Conservation (phyloP, 1,140 invertebrate species). For the Choristoneura fumiferana region DNA sequence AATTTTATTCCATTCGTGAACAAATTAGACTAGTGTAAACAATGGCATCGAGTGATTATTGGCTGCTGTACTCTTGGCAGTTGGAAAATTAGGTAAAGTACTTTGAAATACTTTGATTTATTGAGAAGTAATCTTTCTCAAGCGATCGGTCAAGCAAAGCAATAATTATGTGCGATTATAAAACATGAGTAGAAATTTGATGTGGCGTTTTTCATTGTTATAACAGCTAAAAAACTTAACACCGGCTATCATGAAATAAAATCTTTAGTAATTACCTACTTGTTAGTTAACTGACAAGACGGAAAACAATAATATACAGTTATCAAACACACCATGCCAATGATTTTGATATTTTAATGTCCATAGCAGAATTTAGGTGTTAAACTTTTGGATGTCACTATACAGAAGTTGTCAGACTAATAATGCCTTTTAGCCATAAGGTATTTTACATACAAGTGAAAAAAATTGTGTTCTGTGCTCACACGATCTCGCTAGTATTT, state of each 20-base stretch:
- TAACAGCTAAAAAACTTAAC: no score
- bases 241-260: neutral
- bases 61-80: no score
- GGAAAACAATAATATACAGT: slow-evolving; percentile 22
- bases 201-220: neutral
- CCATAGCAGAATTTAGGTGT: slow-evolving; percentile 38
- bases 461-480: slow-evolving; percentile 74
- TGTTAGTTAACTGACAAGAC: neutral
- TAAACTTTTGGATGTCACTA: slow-evolving; percentile 49
- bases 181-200: neutral
- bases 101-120: no score
- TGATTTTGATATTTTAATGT: slow-evolving; percentile 27
- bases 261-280: neutral
- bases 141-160: neutral
- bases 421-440: slow-evolving; percentile 68
- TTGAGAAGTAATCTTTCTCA: neutral
- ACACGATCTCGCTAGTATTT: slow-evolving; percentile 76
- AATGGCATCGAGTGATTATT: no score
- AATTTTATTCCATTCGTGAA: no score
- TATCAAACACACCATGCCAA: slow-evolving; percentile 33
- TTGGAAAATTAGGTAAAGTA: no score
- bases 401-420: slow-evolving; percentile 51
- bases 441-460: slow-evolving; percentile 39
- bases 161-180: neutral
- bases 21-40: no score